These are phyloP conservation scores for Acleris laterana DNA, from an alignment of 2,888 invertebrate genomes.

Conservation along the genomic window DNA sequence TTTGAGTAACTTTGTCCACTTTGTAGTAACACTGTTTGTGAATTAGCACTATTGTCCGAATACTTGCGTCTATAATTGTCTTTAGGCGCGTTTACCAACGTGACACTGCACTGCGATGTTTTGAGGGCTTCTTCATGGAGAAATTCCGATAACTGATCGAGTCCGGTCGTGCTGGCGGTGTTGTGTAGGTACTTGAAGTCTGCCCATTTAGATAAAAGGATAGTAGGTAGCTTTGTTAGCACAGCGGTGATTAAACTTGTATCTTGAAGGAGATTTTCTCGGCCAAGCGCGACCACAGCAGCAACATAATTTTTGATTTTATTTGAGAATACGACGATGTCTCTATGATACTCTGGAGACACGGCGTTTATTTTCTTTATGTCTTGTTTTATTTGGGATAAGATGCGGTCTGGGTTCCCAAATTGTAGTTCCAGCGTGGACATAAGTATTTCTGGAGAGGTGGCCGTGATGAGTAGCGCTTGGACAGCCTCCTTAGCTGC, in stretches of 20 bases:
- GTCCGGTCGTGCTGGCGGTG: neutral
- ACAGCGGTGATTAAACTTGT: conserved; percentile 5
- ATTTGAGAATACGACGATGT: no score
- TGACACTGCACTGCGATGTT: neutral
- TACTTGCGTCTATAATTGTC: neutral
- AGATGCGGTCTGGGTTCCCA: conserved; percentile 43
- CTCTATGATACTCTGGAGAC: no score
- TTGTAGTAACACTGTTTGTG: no score
- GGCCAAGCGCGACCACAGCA: no score
- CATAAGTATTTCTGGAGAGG: conserved; percentile 39
- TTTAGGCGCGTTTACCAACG: neutral
- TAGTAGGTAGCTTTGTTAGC: conserved; percentile 10
- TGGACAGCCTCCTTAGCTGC: conserved; percentile 43
- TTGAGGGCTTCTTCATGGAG: conserved; percentile 9
- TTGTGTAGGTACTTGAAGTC: neutral
- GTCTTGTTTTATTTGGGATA: conserved; percentile 37
- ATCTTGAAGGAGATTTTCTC: neutral
- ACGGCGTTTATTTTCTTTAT: conserved; percentile 39
- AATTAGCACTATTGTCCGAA: no score
- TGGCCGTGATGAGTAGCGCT: conserved; percentile 38
- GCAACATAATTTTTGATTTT: no score
- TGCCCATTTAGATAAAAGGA: conserved; percentile 2
- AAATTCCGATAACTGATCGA: conserved; percentile 2
- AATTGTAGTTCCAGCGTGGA: conserved; percentile 41
- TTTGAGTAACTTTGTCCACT: no score